Percentiles rank a stretch among this genome's conserved stretches.
phyloP scores from a whole-genome alignment of 2,888 invertebrate species.

The Ellobium chinense region DNA sequence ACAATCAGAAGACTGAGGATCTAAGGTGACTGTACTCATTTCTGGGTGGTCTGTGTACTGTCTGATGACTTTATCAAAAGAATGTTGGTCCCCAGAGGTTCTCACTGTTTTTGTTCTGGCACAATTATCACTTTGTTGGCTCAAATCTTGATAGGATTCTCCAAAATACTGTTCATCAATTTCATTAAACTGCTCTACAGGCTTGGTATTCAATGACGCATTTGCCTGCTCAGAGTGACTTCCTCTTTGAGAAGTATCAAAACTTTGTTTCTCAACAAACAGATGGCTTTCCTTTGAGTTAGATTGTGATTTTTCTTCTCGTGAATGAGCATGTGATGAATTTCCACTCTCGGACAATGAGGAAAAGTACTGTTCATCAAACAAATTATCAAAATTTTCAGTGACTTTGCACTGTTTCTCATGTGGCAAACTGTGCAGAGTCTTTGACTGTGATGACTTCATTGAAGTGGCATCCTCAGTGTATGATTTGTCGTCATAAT shows the following conservation, averaged over 20 bases:
- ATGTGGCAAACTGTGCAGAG: no score
- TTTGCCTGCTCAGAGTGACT: no score
- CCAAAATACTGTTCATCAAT: conserved; percentile 28
- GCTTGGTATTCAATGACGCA: no score
- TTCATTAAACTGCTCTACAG: conserved; percentile 24
- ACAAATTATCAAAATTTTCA: background rate
- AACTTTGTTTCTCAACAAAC: no score
- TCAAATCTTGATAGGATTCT: background rate
- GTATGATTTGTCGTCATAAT: no score
- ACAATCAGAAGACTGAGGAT: background rate
- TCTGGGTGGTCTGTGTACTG: background rate
- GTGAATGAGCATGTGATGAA: no score
- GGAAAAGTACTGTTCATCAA: conserved; percentile 44
- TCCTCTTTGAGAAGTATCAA: no score
- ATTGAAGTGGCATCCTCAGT: no score
- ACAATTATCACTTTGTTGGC: background rate
- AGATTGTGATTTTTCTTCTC: no score
- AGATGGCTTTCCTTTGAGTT: no score
- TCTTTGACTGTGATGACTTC: no score
- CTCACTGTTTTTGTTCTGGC: background rate
- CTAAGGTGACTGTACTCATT: background rate
- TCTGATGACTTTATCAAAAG: background rate
- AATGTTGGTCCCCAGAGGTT: background rate
- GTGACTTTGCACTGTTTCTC: background rate
- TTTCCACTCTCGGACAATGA: no score